phyloP scores from a whole-genome alignment of 2,113 vertebrate genomes.

The Platycercus adscitus region DNA sequence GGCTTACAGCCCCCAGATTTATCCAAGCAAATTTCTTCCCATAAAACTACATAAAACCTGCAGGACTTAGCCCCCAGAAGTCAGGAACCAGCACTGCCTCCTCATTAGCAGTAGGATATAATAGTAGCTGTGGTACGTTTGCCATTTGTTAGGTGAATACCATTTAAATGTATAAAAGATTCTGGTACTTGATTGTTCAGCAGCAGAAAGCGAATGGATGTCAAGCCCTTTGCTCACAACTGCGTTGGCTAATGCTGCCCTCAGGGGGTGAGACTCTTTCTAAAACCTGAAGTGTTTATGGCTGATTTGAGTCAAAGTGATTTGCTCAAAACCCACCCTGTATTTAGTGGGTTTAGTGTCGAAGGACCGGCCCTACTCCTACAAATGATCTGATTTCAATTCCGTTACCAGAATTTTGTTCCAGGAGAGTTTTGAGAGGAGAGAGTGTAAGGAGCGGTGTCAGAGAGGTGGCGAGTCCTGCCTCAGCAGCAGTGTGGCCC shows the following conservation, averaged over 20 bases:
- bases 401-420: background rate
- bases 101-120: background rate
- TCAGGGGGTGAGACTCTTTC: slow-evolving; percentile 63
- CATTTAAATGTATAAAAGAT: background rate
- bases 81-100: background rate
- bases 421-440: background rate
- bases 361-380: background rate
- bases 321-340: background rate
- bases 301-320: slow-evolving; percentile 42
- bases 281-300: slow-evolving; percentile 21
- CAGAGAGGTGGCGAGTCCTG: background rate
- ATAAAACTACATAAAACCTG: background rate
- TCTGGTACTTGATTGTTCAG: background rate
- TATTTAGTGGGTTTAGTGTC: background rate
- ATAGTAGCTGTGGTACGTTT: background rate
- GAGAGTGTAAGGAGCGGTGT: background rate
- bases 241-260: slow-evolving; percentile 64
- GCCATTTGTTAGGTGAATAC: background rate
- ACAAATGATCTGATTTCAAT: background rate
- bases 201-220: background rate
- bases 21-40: background rate
- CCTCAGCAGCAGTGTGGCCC: background rate
- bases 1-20: background rate
- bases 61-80: background rate
- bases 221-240: slow-evolving; percentile 39